phyloP scores from a whole-genome alignment of 2,888 invertebrate species.

The Rugalucina vietnamica region DNA sequence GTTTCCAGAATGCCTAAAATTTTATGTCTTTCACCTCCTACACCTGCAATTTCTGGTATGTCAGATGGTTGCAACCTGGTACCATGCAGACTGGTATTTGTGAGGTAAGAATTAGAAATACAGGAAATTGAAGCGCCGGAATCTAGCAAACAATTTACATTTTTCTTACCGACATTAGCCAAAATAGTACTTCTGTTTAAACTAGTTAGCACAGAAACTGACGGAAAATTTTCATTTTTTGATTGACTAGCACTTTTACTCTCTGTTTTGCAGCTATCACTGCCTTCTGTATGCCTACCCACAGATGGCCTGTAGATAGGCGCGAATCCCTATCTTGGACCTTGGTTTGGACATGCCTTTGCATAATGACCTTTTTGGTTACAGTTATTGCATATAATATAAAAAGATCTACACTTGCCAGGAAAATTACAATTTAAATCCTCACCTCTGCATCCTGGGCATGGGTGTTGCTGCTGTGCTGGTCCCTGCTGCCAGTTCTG shows the following conservation, averaged over 20 bases:
- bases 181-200: not conserved
- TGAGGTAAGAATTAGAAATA: not conserved
- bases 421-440: not conserved
- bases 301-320: not conserved
- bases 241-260: no score
- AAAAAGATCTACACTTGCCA: not conserved
- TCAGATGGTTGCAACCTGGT: not conserved
- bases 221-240: no score
- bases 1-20: not conserved
- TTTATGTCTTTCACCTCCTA: not conserved
- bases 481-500: no score
- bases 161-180: not conserved
- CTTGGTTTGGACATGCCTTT: not conserved
- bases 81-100: not conserved
- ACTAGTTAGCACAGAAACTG: no score
- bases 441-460: not conserved
- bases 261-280: no score
- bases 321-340: not conserved
- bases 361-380: not conserved
- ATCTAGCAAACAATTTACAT: not conserved
- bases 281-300: not conserved
- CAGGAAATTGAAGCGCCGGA: not conserved
- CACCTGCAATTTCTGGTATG: not conserved
- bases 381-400: not conserved
- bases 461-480: not conserved